Conservation (phyloP, 2,113 vertebrate species). For the Salvelinus namaycush region DNA sequence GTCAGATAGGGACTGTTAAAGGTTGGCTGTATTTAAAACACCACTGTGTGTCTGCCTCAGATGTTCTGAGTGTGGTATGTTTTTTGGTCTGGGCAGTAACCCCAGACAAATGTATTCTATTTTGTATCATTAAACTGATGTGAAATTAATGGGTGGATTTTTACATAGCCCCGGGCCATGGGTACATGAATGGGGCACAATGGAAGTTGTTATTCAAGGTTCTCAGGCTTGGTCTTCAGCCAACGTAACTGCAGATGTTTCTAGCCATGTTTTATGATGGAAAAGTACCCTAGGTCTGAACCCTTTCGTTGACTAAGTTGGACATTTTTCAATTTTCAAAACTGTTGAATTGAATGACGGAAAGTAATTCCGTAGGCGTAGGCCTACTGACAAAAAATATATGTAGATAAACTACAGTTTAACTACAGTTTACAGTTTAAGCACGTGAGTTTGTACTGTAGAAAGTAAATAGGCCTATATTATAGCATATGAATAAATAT, state of each 20-base stretch:
- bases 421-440: no score
- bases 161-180: constrained; percentile 20
- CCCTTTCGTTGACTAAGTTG: no score
- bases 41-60: background rate
- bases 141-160: constrained; percentile 31
- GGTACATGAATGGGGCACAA: background rate
- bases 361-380: no score
- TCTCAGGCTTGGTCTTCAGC: background rate
- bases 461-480: no score
- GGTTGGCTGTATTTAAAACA: background rate
- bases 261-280: background rate
- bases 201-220: background rate
- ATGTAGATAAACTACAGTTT: no score
- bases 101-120: constrained; percentile 30
- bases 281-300: background rate
- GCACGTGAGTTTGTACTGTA: no score
- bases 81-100: constrained; percentile 28
- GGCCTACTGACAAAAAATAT: no score
- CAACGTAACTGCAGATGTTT: background rate
- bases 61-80: constrained; percentile 42
- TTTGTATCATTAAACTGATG: constrained; percentile 9
- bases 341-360: no score
- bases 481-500: background rate
- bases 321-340: no score
- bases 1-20: background rate